Base-by-base conservation (phyloP, 2,888 invertebrate species). In the Ectemnius cavifrons region DNA sequence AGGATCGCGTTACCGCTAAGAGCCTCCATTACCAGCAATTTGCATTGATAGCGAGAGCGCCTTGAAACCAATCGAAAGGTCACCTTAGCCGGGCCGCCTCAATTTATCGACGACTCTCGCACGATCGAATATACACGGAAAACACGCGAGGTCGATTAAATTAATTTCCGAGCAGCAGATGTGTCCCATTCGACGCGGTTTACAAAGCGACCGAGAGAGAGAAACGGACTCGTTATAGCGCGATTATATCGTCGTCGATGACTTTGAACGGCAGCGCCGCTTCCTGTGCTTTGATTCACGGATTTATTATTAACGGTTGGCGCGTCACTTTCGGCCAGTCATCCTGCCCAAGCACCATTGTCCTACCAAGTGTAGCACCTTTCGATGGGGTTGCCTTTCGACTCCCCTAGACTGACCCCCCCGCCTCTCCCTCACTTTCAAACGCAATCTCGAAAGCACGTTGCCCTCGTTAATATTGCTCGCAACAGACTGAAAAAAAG, bases 21-120 rank as follows among this genome's bases (percentile, higher is more conserved):
- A 88, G 87, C 88, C 83, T 88, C 87, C 88, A 89, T 90, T 90
- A 89, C 85, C 80, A 81, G 81, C 87, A 88, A 90, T 89, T 90
- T 90, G 88, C 89, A 89, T 89, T 89, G 90, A 90, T 90, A 89
- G 87, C 79, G 77, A 82, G 75, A 85, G 79, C 79, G 83, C 82
- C 85, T 87, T 85, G 86, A 86, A 86, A 86, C 82, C 85, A 80
- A 87, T 83, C 82, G 85, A 87, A 86, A 81, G 86, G 86, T 87
- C 87, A 87, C 87, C 88, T 89, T 87, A 79, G 23, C 85, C 71
- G 67, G 78, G 80, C 78, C 78, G 63, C 83, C 79, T 84, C 71
- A 72, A 78, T 74, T 84, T 82, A 49, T 45, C 68, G 57, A 47
- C 23, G 23, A 52, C 45, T 52, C 37, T 16, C 13, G 37, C 13